Base-by-base conservation (phyloP, 2,113 vertebrate genomes). In the Laterallus jamaicensis region DNA sequence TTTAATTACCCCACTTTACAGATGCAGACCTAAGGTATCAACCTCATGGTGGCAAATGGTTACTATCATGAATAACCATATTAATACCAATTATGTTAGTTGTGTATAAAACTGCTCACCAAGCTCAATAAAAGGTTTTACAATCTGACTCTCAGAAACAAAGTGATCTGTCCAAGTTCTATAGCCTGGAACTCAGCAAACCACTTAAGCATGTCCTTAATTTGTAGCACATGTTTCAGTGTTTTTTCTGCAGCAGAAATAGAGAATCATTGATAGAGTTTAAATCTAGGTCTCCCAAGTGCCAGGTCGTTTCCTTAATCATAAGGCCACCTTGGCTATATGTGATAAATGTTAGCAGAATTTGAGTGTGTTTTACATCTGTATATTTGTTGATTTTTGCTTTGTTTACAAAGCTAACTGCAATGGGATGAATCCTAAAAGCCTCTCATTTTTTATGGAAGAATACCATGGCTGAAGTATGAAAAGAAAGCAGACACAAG, bases 191-290 rank as follows among this genome's bases (percentile, higher is more conserved):
- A 92, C 79, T 90, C 71, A 77, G 82, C 60, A 93, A 95, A 95
- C 40, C 55, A 55, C 90, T 95, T 82, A 92, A 80, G 62, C 55
- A 62, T 92, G 31, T 83, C 37, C 54, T 90, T 88, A 88, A 93
- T 96, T 92, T 94, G 88, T 88, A 90, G 50, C 82, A 92, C 82
- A 79, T 37, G 25, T 91, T 88, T 74, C 91, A 94, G 59, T 84
- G 63, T 77, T 96, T 90, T 90, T 94, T 94, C 75, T 86, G 50
- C 37, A 88, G 28, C 63, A 95, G 63, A 93, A 96, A 85, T 86
- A 92, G 25, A 62, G 19, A 89, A 60, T 64, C 73, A 77, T 68
- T 1, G 14, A 42, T 42, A 92, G 39, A 87, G 32, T 76, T 93
- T 85, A 85, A 88, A 71, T 58, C 62, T 91, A 42, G 18, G 18